Percentiles rank a stretch among this genome's conserved stretches.
Evolutionary conservation across 1,140 invertebrate genomes (phyloP).

Genomic region (Cotesia vestalis): DNA sequence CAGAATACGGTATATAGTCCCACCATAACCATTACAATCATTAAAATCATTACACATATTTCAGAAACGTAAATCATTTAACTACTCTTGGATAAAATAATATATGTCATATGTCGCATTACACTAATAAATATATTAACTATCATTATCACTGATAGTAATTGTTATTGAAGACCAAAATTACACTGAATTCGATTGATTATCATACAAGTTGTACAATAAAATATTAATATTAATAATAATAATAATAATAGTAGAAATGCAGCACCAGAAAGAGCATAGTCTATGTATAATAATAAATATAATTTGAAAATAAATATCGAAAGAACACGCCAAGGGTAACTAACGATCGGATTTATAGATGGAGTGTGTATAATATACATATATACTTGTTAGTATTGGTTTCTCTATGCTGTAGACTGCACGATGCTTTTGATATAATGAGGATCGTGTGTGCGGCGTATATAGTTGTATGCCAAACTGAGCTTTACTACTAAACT

Average conservation of each 20-base stretch:
- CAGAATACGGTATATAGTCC: not conserved
- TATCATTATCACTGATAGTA: not conserved
- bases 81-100: not conserved
- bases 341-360: constrained; percentile 31
- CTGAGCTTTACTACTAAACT: constrained; percentile 6
- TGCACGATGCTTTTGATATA: constrained; percentile 35
- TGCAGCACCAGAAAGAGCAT: too few species aligned
- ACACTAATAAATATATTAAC: not conserved
- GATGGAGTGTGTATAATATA: constrained; percentile 3
- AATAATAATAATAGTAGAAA: too few species aligned
- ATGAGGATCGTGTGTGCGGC: constrained; percentile 56
- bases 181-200: too few species aligned
- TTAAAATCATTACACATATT: not conserved
- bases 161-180: too few species aligned
- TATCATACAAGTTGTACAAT: too few species aligned
- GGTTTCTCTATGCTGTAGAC: too few species aligned
- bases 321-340: constrained; percentile 2
- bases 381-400: not conserved
- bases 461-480: not conserved
- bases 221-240: too few species aligned
- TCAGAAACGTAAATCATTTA: constrained; percentile 12
- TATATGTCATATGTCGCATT: not conserved
- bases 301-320: constrained; percentile 31
- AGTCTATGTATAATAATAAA: too few species aligned
- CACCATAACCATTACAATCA: not conserved